Percentiles rank a stretch among this genome's conserved stretches.
These are phyloP conservation scores for Balearica regulorum DNA, from an alignment of 2,797 vertebrate species.

Conservation along the genomic window DNA sequence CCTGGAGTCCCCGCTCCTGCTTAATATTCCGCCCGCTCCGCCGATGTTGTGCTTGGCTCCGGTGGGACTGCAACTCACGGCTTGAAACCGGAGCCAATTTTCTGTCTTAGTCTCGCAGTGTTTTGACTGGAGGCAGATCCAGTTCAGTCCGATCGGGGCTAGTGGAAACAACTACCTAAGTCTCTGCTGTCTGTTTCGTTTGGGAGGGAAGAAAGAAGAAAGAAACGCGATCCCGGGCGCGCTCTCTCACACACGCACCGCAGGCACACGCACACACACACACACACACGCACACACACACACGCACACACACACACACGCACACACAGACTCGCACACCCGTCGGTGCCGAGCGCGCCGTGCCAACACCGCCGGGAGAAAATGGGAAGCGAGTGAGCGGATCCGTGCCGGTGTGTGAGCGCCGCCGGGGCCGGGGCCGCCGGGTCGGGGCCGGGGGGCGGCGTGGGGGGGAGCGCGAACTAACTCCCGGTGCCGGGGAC, in stretches of 20 bases:
- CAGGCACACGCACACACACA: not conserved
- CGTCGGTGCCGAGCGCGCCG: slow-evolving; percentile 20
- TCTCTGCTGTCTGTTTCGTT: slow-evolving; percentile 60
- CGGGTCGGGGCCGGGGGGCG: not conserved
- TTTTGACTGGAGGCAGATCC: slow-evolving; percentile 88
- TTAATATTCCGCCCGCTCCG: slow-evolving; percentile 77
- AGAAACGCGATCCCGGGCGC: slow-evolving; percentile 19
- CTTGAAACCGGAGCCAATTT: slow-evolving; percentile 84
- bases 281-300: not conserved
- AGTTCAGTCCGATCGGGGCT: slow-evolving; percentile 83
- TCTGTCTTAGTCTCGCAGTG: slow-evolving; percentile 82
- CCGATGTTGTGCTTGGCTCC: slow-evolving; percentile 81
- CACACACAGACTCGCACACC: not conserved
- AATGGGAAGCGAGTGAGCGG: slow-evolving; percentile 16
- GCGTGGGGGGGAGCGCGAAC: not conserved
- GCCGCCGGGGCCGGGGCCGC: not conserved
- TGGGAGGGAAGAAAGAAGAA: slow-evolving; percentile 39
- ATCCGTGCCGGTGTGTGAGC: slow-evolving; percentile 35
- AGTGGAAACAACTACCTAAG: slow-evolving; percentile 81
- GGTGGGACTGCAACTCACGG: slow-evolving; percentile 81
- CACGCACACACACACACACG: not conserved
- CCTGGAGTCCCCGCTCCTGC: slow-evolving; percentile 73
- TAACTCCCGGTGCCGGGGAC: not conserved
- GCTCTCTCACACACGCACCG: not conserved
- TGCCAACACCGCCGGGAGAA: not conserved